Percentiles rank a stretch among this genome's conserved stretches.
Conservation (phyloP, 2,113 vertebrate species). For the Geococcyx californianus region DNA sequence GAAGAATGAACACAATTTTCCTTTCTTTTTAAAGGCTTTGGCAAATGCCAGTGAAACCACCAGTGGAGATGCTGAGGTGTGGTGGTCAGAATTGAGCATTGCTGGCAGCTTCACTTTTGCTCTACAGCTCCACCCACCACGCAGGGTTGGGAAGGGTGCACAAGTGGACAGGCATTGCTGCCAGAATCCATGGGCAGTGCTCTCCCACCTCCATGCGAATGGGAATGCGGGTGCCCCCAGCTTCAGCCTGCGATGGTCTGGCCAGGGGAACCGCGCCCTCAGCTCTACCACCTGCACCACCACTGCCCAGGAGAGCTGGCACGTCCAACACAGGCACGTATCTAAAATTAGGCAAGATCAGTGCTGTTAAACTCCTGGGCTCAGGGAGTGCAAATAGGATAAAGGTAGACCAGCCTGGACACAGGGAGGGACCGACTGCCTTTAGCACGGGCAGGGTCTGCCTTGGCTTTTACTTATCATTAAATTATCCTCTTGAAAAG, state of each 20-base stretch:
- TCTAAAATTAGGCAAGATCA: accelerated
- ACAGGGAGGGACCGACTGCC: not conserved
- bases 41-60: not conserved
- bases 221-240: not conserved
- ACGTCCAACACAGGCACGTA: not conserved
- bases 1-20: conserved; percentile 29
- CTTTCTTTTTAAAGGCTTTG: conserved; percentile 22
- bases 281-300: not conserved
- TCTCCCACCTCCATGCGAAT: accelerated
- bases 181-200: not conserved
- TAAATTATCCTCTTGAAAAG: accelerated
- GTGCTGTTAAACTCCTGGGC: not conserved
- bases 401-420: not conserved
- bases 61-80: not conserved
- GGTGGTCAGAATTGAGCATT: accelerated
- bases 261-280: not conserved
- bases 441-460: not conserved
- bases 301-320: not conserved
- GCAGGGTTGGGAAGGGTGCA: not conserved
- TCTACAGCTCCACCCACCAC: not conserved
- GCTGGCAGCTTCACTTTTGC: accelerated
- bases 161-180: not conserved
- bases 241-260: not conserved
- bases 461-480: not conserved
- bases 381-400: accelerated